phyloP scores from a whole-genome alignment of 2,113 vertebrate genomes.

The Verasper variegatus region DNA sequence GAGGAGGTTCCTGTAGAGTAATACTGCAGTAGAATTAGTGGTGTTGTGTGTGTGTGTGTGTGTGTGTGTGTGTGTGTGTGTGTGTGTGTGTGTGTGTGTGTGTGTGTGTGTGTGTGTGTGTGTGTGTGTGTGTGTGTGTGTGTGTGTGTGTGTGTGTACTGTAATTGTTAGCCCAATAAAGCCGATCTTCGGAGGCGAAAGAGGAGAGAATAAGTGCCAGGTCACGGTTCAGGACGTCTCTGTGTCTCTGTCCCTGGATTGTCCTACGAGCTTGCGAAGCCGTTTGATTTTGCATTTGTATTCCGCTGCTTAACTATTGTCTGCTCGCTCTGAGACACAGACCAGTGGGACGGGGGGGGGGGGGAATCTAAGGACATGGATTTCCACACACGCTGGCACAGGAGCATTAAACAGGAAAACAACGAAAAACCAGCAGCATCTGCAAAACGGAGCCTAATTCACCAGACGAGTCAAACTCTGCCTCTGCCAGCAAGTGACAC shows the following conservation, averaged over 20 bases:
- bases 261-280: conserved; percentile 31
- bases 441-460: conserved; percentile 11
- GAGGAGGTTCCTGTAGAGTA: no score
- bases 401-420: conserved; percentile 20
- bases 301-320: conserved; percentile 34
- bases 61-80: no score
- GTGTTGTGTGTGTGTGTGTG: no score
- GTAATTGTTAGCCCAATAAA: conserved; percentile 24
- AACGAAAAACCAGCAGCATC: conserved; percentile 21
- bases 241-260: conserved; percentile 25
- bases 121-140: background rate
- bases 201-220: conserved; percentile 20
- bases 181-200: conserved; percentile 30
- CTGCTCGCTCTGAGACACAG: conserved; percentile 19
- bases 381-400: background rate
- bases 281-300: conserved; percentile 20
- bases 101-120: no score
- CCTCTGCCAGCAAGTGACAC: conserved; percentile 10
- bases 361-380: conserved; percentile 13
- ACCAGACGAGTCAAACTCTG: background rate
- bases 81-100: no score
- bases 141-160: conserved; percentile 13
- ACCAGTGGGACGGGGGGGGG: conserved; percentile 13
- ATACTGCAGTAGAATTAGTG: no score
- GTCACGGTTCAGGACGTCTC: conserved; percentile 49